Conservation (phyloP, 2,113 vertebrate species). For the Ochotona princeps region DNA sequence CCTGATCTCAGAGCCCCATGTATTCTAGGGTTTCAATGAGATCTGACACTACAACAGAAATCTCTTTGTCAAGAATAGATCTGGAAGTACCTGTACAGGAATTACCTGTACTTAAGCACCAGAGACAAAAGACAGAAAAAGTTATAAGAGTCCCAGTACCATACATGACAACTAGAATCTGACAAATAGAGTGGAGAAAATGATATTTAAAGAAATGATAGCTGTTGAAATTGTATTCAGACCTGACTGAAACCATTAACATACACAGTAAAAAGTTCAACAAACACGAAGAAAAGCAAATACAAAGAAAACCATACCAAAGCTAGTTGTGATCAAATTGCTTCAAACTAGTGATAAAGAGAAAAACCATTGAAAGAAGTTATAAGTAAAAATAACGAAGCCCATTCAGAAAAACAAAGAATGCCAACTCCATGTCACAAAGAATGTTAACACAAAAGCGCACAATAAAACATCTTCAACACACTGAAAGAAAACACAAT, state of each 20-base stretch:
- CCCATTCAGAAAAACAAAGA: slow-evolving; percentile 31
- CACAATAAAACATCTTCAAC: slow-evolving; percentile 36
- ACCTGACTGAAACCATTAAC: neutral
- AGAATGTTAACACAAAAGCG: neutral
- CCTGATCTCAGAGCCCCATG: neutral
- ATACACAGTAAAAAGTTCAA: slow-evolving; percentile 14
- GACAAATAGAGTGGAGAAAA: neutral
- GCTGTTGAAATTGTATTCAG: neutral
- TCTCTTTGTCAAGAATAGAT: neutral
- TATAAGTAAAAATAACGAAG: slow-evolving; percentile 1
- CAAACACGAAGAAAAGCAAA: neutral
- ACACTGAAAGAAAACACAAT: neutral
- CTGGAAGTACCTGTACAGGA: neutral
- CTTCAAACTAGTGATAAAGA: neutral
- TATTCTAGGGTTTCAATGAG: neutral
- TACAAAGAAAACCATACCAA: slow-evolving; percentile 23
- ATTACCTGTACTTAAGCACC: neutral
- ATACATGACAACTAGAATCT: neutral
- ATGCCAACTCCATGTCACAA: neutral
- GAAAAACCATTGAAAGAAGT: neutral
- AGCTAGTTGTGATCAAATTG: neutral
- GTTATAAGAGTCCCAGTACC: neutral
- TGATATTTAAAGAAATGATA: slow-evolving; percentile 8
- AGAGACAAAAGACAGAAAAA: neutral
- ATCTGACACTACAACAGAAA: neutral